Evolutionary conservation across 35 echinoderm and acorn worm species (phyloP), one percentile per base, ranked within the genome.

Genomic region (Stichopus chloronotus): DNA sequence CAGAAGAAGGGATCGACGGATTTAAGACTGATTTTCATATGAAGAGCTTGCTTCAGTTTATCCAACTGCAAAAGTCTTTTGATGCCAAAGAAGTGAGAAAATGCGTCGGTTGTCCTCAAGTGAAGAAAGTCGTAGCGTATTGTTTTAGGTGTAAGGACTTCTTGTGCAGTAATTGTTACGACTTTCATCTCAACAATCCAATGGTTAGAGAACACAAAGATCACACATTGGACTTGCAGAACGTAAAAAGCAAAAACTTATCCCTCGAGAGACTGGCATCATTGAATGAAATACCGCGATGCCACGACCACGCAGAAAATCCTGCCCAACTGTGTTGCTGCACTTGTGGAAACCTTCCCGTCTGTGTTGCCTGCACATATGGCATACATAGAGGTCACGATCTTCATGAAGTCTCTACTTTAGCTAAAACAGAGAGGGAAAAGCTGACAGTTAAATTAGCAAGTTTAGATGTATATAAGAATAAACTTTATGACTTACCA

Each of bases 131-230:
- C 14, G 52, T 57, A 16, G 88, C 88, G 13, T 91, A 91, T 54
- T 91, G 88, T 56, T 78, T 78, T 57, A 78, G 77, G 43, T 91
- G 88, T 76, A 91, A 76, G 6, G 72, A 60, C 16, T 91, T 91
- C 59, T 20, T 91, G 8, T 91, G 88, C 77, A 25, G 14, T 13
- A 54, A 76, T 5, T 91, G 88, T 16, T 78, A 91, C 57, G 6
- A 78, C 24, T 63, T 59, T 13, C 86, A 88, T 58, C 20, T 88
- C 55, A 69, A 57, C 21, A 88, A 88, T 52, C 12, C 54, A 23
- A 88, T 59, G 86, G 55, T 88, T 3, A 63, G 23, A 52, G 86
- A 88, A 7, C 86, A 88, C 25, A 74, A 91, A 78, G 24, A 56
- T 23, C 63, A 91, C 52, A 78, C 72, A 8, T 19, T 91, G 20